phyloP scores from a whole-genome alignment of 2,888 invertebrate species.

The Bugula neritina region DNA sequence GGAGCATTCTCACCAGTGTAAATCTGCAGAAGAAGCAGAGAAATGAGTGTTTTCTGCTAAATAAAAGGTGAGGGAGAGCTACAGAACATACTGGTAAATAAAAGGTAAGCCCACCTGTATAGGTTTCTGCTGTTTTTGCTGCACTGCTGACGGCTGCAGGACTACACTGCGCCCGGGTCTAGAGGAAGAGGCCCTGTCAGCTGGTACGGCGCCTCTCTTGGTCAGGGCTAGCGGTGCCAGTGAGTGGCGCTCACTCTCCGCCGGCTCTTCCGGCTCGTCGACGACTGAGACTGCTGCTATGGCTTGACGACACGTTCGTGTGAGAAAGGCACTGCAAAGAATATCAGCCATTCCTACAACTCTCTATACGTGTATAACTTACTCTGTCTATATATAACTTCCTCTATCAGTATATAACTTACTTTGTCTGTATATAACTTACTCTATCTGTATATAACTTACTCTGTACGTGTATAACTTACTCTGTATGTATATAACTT shows the following conservation, averaged over 20 bases:
- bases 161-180: neutral
- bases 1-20: conserved; percentile 40
- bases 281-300: neutral
- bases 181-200: neutral
- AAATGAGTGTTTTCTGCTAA: too few species aligned
- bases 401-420: neutral
- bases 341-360: too few species aligned
- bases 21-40: conserved; percentile 30
- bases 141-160: neutral
- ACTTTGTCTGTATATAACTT: neutral
- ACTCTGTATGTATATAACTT: neutral
- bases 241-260: neutral
- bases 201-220: neutral
- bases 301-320: neutral
- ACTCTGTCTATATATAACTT: neutral
- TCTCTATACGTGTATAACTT: neutral
- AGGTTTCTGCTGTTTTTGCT: neutral
- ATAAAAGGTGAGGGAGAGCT: too few species aligned
- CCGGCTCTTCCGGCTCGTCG: neutral
- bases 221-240: neutral
- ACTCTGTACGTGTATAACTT: neutral
- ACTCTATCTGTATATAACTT: neutral
- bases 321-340: conserved; percentile 6
- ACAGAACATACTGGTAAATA: too few species aligned
- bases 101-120: too few species aligned